A percentile compares a stretch with the other conserved stretches of the same genome.
These are phyloP conservation scores for Beris morrisii DNA, from an alignment of 2,888 invertebrate species.

Conservation along the genomic window DNA sequence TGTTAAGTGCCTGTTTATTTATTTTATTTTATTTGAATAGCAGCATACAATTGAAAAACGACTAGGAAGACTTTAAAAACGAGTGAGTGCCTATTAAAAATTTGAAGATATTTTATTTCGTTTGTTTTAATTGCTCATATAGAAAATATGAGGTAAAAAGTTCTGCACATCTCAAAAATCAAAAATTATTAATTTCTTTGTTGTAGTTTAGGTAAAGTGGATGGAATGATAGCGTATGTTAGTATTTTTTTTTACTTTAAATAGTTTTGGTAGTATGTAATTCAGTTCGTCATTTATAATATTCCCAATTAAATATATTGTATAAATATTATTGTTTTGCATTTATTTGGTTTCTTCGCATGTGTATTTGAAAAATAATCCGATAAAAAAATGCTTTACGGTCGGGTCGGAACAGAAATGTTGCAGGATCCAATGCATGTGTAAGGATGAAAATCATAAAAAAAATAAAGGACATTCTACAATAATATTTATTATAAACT, in stretches of 20 bases:
- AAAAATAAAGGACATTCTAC: not conserved
- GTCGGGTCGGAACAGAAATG: no score
- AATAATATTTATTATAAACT: not conserved
- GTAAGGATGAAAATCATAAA: no score
- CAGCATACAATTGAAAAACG: conserved; percentile 18
- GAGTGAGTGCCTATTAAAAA: conserved; percentile 14
- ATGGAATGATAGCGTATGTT: not conserved
- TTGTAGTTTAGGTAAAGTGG: not conserved
- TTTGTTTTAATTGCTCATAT: not conserved
- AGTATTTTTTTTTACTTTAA: conserved; percentile 6
- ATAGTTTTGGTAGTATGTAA: not conserved
- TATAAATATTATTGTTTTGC: not conserved
- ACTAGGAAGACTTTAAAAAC: conserved; percentile 35
- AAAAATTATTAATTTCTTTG: not conserved
- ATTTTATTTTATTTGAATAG: conserved; percentile 5
- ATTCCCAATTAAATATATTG: not conserved
- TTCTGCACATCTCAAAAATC: not conserved
- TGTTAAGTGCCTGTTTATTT: no score
- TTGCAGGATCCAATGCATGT: no score
- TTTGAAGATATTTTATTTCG: not conserved
- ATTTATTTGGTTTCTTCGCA: not conserved
- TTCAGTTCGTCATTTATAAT: not conserved
- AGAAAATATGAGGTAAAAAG: not conserved
- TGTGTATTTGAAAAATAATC: no score
- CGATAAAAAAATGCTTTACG: no score